Evolutionary conservation across 1,140 invertebrate genomes (phyloP).

Genomic region (Onthophagus taurus): DNA sequence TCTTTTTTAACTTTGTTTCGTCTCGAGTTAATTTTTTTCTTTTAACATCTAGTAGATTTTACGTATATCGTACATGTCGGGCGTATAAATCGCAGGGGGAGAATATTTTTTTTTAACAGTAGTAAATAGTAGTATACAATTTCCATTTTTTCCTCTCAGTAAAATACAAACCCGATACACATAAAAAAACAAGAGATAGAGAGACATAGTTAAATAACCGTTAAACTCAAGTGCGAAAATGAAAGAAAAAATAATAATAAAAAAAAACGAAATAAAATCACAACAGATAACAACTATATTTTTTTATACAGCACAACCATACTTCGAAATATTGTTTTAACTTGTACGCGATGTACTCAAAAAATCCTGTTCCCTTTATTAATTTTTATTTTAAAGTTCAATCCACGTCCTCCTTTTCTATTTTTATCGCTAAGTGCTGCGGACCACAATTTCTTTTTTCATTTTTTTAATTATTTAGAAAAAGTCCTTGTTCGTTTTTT

Average conservation of each 20-base stretch:
- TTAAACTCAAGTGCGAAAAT: too few species aligned
- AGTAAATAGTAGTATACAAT: slow-evolving; percentile 10
- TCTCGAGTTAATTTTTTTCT: slow-evolving; percentile 5
- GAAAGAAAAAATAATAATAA: too few species aligned
- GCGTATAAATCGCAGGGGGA: slow-evolving; percentile 24
- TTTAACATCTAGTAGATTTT: slow-evolving; percentile 29
- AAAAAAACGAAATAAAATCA: slow-evolving; percentile 35
- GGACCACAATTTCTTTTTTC: too few species aligned
- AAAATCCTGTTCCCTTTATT: too few species aligned
- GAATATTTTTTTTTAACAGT: not conserved
- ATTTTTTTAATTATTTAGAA: too few species aligned
- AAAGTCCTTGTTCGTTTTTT: too few species aligned
- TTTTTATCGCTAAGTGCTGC: too few species aligned
- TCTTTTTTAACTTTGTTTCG: slow-evolving; percentile 9
- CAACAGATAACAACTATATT: slow-evolving; percentile 35
- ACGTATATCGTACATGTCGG: slow-evolving; percentile 36
- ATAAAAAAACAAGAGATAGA: too few species aligned
- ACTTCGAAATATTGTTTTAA: slow-evolving; percentile 33
- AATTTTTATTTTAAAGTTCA: too few species aligned
- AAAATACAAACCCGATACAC: too few species aligned
- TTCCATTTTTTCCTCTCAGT: slow-evolving; percentile 5
- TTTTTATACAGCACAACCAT: slow-evolving; percentile 37
- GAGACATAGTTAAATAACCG: too few species aligned
- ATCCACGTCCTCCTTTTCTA: too few species aligned
- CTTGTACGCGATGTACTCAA: slow-evolving; percentile 29